A percentile compares a stretch with the other conserved stretches of the same genome.
Evolutionary conservation across 53 echinoderm and acorn worm species (phyloP).

Genomic region (Arbacia lixula): DNA sequence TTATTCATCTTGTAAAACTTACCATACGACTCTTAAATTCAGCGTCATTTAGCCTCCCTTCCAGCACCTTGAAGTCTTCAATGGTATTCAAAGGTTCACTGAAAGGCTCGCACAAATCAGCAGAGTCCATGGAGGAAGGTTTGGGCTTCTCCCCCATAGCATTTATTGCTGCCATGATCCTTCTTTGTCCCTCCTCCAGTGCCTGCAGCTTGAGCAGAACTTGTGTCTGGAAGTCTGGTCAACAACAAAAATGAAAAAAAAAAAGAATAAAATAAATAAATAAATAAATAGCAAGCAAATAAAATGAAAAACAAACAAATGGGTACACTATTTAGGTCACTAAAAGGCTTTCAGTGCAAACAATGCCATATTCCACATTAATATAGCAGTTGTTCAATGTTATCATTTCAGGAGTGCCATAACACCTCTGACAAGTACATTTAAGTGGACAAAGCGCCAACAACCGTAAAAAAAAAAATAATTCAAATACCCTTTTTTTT

Average conservation of each 20-base stretch:
- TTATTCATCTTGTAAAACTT: conserved; percentile 32
- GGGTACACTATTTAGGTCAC: conserved; percentile 20
- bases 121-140: conserved; percentile 28
- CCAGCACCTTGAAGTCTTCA: conserved; percentile 29
- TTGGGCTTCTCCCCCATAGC: conserved; percentile 34
- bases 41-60: conserved; percentile 13
- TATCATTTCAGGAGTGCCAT: conserved; percentile 20
- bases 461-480: conserved; percentile 28
- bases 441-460: too few relatives aligned
- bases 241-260: conserved; percentile 30
- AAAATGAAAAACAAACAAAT: conserved; percentile 5
- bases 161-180: conserved; percentile 22
- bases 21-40: conserved; percentile 38
- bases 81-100: conserved; percentile 12
- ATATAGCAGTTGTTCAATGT: conserved; percentile 26
- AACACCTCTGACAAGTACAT: conserved; percentile 30
- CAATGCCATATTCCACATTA: conserved; percentile 20
- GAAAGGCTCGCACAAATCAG: conserved; percentile 38
- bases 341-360: conserved; percentile 23
- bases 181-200: conserved; percentile 33
- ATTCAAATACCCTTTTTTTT: conserved; percentile 23
- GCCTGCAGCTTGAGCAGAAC: conserved; percentile 26
- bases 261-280: too few relatives aligned
- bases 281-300: too few relatives aligned
- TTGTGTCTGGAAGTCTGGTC: conserved; percentile 30